These are phyloP conservation scores for Macrostomum lignano DNA, from an alignment of 1,140 invertebrate species.

Conservation along the genomic window DNA sequence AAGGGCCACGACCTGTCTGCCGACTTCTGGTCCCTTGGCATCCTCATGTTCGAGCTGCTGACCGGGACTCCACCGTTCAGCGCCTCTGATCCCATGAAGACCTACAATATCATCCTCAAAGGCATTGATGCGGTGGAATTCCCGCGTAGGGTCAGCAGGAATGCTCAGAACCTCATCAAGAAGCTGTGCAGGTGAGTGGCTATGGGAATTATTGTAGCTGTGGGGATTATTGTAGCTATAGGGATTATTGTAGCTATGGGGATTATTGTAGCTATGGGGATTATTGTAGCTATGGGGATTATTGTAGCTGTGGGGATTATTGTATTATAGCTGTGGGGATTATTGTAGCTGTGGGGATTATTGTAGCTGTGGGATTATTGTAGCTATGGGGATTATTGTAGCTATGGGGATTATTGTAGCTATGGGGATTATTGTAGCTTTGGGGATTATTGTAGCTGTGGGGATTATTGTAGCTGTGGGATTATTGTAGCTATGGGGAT, in stretches of 20 bases:
- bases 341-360: no score
- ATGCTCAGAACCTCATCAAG: constrained; percentile 73
- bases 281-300: no score
- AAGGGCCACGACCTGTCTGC: constrained; percentile 88
- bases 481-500: no score
- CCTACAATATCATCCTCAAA: constrained; percentile 92
- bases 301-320: no score
- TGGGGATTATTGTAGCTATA: neutral
- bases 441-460: no score
- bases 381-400: no score
- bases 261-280: neutral
- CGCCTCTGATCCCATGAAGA: constrained; percentile 88
- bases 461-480: no score
- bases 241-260: constrained; percentile 36
- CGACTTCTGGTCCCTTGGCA: constrained; percentile 99
- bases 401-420: no score
- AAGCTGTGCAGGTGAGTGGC: constrained; percentile 50
- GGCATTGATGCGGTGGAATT: constrained; percentile 88
- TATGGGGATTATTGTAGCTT: no score
- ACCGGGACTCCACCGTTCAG: constrained; percentile 52
- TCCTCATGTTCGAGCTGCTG: constrained; percentile 86
- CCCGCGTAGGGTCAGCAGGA: constrained; percentile 55
- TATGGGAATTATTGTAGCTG: neutral
- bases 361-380: no score
- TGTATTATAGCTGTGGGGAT: no score